phyloP scores from a whole-genome alignment of 2,113 vertebrate genomes.

The Holacanthus passer region DNA sequence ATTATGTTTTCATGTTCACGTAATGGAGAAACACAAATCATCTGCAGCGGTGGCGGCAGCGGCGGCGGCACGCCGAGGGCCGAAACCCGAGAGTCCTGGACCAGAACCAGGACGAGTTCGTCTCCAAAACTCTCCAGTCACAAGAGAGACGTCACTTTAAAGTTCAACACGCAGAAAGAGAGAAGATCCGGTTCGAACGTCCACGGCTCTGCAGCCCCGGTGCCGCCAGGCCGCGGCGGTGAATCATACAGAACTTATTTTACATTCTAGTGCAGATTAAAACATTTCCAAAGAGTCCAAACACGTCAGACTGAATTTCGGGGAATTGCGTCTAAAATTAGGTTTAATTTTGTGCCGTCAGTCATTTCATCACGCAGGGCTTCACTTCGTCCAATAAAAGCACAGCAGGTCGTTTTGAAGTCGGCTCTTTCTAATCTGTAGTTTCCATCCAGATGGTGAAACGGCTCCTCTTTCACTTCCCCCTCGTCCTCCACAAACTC shows the following conservation, averaged over 20 bases:
- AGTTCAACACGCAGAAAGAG: neutral
- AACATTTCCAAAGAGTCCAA: neutral
- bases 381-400: neutral
- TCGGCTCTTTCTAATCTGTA: slow-evolving; percentile 3
- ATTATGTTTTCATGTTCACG: slow-evolving; percentile 12
- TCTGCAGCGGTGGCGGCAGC: neutral
- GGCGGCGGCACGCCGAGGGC: neutral
- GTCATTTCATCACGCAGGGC: neutral
- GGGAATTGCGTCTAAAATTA: neutral
- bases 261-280: neutral
- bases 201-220: no score
- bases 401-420: slow-evolving; percentile 1
- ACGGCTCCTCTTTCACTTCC: neutral
- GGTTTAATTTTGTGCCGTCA: neutral
- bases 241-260: neutral
- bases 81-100: neutral
- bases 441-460: slow-evolving; percentile 8
- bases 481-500: neutral
- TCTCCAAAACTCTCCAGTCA: neutral
- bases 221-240: no score
- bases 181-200: no score
- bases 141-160: neutral
- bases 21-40: slow-evolving; percentile 42
- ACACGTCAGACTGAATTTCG: neutral
- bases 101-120: neutral